Evolutionary conservation across 2,888 invertebrate genomes (phyloP), one percentile per base, ranked within the genome.

Genomic region (Megamerina dolium): DNA sequence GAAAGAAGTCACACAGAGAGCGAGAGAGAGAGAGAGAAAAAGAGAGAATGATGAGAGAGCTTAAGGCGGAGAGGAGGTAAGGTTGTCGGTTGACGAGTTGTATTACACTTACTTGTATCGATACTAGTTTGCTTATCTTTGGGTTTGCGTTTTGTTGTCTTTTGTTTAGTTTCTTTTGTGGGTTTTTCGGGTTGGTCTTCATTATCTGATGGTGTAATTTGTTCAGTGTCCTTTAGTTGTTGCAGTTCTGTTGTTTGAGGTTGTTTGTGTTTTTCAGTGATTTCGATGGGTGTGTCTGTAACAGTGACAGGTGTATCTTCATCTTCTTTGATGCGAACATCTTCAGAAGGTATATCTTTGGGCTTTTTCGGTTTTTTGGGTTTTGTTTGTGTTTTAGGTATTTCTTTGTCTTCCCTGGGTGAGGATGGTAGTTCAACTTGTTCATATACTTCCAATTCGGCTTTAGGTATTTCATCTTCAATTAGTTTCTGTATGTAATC

Each of bases 361-460:
- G 45, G 21, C 33, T 56, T 52, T 48, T 67, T 61, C 20, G 34
- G 27, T 20, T 66, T 48, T 14, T 56, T 53, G 27, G 59, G 55
- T 56, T 66, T 57, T 49, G 10, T 27, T 31, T 37, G 42, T 37
- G 35, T 19, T 26, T 70, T 65, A n/a, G 67, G 64, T 50, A 68
- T 70, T 48, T 70, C 68, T 46, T 68, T 63, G 40, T 70, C 64
- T 41, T 66, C 64, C 26, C 30, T 35, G 13, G 13, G 27, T 27
- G 27, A 13, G 10, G 35, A 35, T 8, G 63, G 59, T 55, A 70
- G 50, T 17, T 70, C 69, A 31, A 61, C 57, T 57, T 72, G 71
- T 52, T 73, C 72, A 31, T 73, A 68, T 52, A 70, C 68, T 47
- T 74, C 72, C 2, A 71, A 59, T 50, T 71, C 70, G 1, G 72